Evolutionary conservation across 2,113 vertebrate genomes (phyloP).

Genomic region (Dicerorhinus sumatrensis): DNA sequence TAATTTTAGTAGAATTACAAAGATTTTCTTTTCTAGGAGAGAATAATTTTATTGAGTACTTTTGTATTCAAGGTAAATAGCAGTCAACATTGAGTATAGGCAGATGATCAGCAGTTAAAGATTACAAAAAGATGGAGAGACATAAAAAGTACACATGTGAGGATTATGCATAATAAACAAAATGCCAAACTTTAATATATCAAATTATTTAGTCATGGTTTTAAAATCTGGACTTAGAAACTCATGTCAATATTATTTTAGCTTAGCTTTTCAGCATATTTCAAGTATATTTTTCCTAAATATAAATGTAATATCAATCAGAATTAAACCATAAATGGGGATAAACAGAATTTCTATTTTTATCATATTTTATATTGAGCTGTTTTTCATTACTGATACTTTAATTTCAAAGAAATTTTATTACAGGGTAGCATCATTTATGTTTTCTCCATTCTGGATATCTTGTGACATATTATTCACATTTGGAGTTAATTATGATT

Average conservation of each 20-base stretch:
- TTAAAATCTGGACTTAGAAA: neutral
- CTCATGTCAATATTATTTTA: neutral
- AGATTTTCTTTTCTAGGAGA: neutral
- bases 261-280: neutral
- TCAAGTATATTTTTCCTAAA: neutral
- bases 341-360: neutral
- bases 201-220: neutral
- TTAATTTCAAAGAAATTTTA: slow-evolving; percentile 29
- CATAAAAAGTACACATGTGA: neutral
- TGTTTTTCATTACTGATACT: neutral
- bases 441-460: neutral
- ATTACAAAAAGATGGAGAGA: neutral
- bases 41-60: neutral
- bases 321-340: neutral
- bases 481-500: neutral
- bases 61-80: neutral
- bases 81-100: neutral
- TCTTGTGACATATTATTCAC: neutral
- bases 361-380: neutral
- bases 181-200: neutral
- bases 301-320: neutral
- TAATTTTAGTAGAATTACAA: neutral
- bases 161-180: neutral
- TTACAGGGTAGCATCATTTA: neutral
- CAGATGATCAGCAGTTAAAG: neutral